A percentile compares a stretch with the other conserved stretches of the same genome.
phyloP scores from a whole-genome alignment of 1,140 invertebrate genomes.

The Brachionus rubens region DNA sequence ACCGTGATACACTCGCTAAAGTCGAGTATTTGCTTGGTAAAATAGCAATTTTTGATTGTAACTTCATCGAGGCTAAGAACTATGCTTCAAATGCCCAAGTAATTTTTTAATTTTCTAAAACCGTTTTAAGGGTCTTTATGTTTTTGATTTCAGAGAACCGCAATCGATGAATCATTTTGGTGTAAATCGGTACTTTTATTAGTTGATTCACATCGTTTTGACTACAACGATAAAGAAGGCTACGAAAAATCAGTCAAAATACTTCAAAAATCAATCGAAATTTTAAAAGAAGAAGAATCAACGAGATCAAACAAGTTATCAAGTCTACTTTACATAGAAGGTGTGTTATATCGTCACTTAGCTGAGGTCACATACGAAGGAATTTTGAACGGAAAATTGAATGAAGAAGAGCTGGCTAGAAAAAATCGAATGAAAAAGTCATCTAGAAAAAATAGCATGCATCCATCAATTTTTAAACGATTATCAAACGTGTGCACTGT shows the following conservation, averaged over 20 bases:
- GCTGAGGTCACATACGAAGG: constrained; percentile 28
- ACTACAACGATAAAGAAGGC: constrained; percentile 35
- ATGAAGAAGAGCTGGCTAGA: constrained; percentile 27
- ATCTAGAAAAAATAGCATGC: constrained; percentile 13
- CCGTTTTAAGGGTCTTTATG: no score
- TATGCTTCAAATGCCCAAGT: constrained; percentile 25
- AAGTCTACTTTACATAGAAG: constrained; percentile 2
- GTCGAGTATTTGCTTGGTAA: constrained; percentile 31
- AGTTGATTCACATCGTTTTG: constrained; percentile 25
- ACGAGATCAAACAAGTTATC: neutral
- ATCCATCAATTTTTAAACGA: constrained; percentile 22
- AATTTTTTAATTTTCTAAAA: neutral
- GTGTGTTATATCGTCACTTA: neutral
- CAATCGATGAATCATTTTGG: constrained; percentile 41
- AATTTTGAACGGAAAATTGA: constrained; percentile 19
- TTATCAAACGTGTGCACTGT: constrained; percentile 25
- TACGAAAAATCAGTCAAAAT: constrained; percentile 24
- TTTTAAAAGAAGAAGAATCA: constrained; percentile 8
- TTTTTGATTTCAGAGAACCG: no score
- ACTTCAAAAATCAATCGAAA: constrained; percentile 27
- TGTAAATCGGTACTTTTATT: constrained; percentile 34
- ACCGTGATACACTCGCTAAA: neutral
- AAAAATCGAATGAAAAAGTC: neutral
- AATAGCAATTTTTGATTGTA: constrained; percentile 38
- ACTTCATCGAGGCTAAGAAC: constrained; percentile 28